Percentiles rank a stretch among this genome's conserved stretches.
phyloP scores from a whole-genome alignment of 2,888 invertebrate species.

The Allacma fusca region DNA sequence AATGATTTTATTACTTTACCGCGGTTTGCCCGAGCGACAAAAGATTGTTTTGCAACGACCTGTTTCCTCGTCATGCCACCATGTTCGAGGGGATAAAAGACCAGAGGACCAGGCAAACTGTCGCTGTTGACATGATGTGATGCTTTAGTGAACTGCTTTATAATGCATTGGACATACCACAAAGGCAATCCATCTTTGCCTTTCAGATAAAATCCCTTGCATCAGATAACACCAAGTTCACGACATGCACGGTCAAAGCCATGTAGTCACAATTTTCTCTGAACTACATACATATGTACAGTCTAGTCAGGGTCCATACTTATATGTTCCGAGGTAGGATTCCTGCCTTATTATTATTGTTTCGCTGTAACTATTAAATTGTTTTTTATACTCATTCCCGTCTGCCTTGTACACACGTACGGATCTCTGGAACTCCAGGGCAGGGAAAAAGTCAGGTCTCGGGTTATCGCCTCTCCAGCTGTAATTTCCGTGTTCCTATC shows the following conservation, averaged over 20 bases:
- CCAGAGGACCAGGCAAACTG: slow-evolving; percentile 5
- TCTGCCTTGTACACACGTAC: too few species aligned
- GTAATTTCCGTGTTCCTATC: not conserved
- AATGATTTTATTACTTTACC: slow-evolving; percentile 14
- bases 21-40: not conserved
- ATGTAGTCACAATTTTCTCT: too few species aligned
- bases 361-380: too few species aligned
- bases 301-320: too few species aligned
- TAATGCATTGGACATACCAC: slow-evolving; percentile 15
- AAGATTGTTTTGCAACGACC: slow-evolving; percentile 16
- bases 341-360: too few species aligned
- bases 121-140: slow-evolving; percentile 34
- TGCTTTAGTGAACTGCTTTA: slow-evolving; percentile 31
- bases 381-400: too few species aligned
- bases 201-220: slow-evolving; percentile 29
- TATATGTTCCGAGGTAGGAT: too few species aligned
- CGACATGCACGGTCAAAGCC: too few species aligned
- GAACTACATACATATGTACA: not conserved
- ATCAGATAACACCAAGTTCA: slow-evolving; percentile 5
- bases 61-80: slow-evolving; percentile 9
- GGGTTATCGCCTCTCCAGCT: not conserved
- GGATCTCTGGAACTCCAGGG: not conserved
- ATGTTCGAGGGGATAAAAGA: slow-evolving; percentile 1
- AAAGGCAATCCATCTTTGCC: slow-evolving; percentile 34
- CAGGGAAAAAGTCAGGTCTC: slow-evolving; percentile 10